Evolutionary conservation across 1,140 invertebrate genomes (phyloP).

Genomic region (Drosophila nannoptera): DNA sequence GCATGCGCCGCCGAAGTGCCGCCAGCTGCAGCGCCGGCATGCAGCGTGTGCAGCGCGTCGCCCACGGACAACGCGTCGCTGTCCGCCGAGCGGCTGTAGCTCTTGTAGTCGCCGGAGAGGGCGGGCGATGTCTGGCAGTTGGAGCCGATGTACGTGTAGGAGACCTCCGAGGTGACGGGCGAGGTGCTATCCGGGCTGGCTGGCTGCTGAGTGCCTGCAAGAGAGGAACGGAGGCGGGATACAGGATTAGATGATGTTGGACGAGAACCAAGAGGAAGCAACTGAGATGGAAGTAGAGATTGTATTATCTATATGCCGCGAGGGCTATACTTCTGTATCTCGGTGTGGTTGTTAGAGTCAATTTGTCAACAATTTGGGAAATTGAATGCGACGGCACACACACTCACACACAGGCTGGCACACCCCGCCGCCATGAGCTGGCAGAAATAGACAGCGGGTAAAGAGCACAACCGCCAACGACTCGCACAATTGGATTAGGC

Average conservation of each 20-base stretch:
- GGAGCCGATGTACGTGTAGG: constrained; percentile 80
- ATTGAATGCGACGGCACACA: constrained; percentile 54
- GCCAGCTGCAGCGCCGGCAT: constrained; percentile 38
- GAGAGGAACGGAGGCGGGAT: not conserved
- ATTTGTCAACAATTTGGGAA: constrained; percentile 64
- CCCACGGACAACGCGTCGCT: constrained; percentile 73
- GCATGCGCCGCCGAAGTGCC: constrained; percentile 53
- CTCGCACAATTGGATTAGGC: constrained; percentile 62
- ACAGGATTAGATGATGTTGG: constrained; percentile 5
- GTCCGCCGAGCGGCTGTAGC: constrained; percentile 74
- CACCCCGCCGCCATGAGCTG: constrained; percentile 36
- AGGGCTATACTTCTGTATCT: constrained; percentile 6
- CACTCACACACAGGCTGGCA: constrained; percentile 10
- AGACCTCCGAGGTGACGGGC: constrained; percentile 86
- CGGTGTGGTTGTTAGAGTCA: constrained; percentile 14
- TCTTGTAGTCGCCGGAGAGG: constrained; percentile 73
- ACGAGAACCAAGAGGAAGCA: not conserved
- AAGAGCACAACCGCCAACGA: constrained; percentile 40
- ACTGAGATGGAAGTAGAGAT: no score
- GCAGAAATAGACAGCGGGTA: constrained; percentile 45
- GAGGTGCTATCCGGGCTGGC: constrained; percentile 91
- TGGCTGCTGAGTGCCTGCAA: constrained; percentile 82
- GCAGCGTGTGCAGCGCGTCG: constrained; percentile 66
- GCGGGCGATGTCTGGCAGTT: constrained; percentile 79
- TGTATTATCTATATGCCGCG: not conserved